Evolutionary conservation across 2,797 vertebrate genomes (phyloP).

Genomic region (Borostomias antarcticus): DNA sequence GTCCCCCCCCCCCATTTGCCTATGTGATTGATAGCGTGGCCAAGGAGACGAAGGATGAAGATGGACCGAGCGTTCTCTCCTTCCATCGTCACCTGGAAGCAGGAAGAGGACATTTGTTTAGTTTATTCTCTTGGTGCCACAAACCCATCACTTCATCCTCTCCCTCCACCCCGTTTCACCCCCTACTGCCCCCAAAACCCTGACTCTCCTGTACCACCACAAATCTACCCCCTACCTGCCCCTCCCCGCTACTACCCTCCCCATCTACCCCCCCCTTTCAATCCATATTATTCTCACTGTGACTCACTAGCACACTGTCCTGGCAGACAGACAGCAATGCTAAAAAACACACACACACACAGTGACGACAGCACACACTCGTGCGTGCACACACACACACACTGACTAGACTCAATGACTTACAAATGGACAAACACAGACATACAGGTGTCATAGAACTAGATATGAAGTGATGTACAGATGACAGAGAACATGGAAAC

Average conservation of each 20-base stretch:
- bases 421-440: slow-evolving; percentile 32
- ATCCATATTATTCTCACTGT: slow-evolving; percentile 71
- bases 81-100: slow-evolving; percentile 30
- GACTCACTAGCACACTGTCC: slow-evolving; percentile 57
- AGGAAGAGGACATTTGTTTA: slow-evolving; percentile 42
- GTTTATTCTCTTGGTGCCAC: slow-evolving; percentile 46
- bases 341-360: slow-evolving; percentile 41
- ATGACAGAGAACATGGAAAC: not conserved
- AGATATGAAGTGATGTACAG: slow-evolving; percentile 15
- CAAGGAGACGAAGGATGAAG: slow-evolving; percentile 24
- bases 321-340: slow-evolving; percentile 22
- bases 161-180: slow-evolving; percentile 26
- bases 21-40: slow-evolving; percentile 31
- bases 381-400: slow-evolving; percentile 5
- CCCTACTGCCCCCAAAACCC: slow-evolving; percentile 26
- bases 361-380: slow-evolving; percentile 6
- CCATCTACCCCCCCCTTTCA: not conserved
- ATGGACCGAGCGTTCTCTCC: not conserved
- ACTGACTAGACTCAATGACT: too few species aligned
- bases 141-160: slow-evolving; percentile 33
- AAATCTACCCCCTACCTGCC: too few species aligned
- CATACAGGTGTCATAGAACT: slow-evolving; percentile 36
- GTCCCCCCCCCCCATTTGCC: slow-evolving; percentile 39
- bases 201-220: too few species aligned
- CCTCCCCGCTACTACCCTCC: not conserved